Evolutionary conservation across 1,140 invertebrate species (phyloP), one percentile per base, ranked within the genome.

Genomic region (Drosophila pandora): DNA sequence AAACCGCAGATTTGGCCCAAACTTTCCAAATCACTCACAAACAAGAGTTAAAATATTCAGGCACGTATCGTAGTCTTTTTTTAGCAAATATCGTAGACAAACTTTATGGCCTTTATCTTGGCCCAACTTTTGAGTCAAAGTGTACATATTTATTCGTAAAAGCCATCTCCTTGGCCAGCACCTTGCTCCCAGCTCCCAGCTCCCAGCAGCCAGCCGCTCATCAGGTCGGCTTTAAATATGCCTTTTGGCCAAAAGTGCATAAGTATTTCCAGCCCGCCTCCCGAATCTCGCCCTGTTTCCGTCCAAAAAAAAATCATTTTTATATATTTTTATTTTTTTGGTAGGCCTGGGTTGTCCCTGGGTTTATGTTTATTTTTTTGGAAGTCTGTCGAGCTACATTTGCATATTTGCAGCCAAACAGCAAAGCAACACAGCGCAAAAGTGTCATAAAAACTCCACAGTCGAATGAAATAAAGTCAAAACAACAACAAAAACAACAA

Each of bases 41-140:
- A 43, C 9, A 13, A 43, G 10, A 6, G 5, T 7, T 4, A 37
- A 37, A 37, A 37, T 37, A 37, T 43, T 9, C 41, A 21, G 10
- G 41, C 41, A 43, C 41, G 41, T 41, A 50, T 12, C 2, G 48
- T 2, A 30, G 12, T 28, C 25, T 28, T 28, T 28, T 28, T 28
- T 28, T 28, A 6, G 5, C 6, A 28, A 28, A 23, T 23, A 13
- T 30, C 25, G 61, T 41, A 43, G 64, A 70, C 68, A 71, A 85
- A 87, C 61, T 85, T 85, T 87, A 85, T 82, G 81, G 68, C 82
- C 81, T 68, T 85, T 85, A 85, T 85, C 81, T 87, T 32, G 21
- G 69, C 74, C 59, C 68, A 82, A 75, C 48, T 78, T 87, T 85
- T 55, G 62, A 72, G 71, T 60, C 67, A 57, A 61, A 48, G n/a